A percentile compares a stretch with the other conserved stretches of the same genome.
Conservation (phyloP, 1,140 invertebrate species). For the Potamilus streckersoni region DNA sequence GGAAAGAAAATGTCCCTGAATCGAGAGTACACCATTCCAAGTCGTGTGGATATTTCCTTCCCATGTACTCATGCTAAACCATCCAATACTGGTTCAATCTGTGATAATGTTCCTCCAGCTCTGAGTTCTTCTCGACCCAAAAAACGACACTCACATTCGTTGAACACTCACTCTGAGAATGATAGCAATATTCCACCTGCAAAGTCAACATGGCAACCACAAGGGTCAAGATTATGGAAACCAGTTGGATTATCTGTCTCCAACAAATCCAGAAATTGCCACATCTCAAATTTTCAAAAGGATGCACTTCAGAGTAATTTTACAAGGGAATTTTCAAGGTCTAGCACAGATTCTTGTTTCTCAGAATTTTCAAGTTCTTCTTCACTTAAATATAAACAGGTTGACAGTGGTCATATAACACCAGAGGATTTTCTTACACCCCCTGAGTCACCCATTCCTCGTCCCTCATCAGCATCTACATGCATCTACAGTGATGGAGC, state of each 20-base stretch:
- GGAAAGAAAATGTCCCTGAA: too few relatives aligned
- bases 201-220: slow-evolving; percentile 36
- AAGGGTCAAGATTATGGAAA: slow-evolving; percentile 45
- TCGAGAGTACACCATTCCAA: too few relatives aligned
- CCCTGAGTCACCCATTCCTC: slow-evolving; percentile 57
- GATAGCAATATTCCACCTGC: slow-evolving; percentile 21
- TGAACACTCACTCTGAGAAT: slow-evolving; percentile 47
- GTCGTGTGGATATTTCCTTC: too few relatives aligned
- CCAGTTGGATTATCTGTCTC: slow-evolving; percentile 44
- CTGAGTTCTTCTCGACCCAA: slow-evolving; percentile 37
- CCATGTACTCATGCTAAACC: too few relatives aligned
- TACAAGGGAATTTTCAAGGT: slow-evolving; percentile 3
- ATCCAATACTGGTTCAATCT: too few relatives aligned
- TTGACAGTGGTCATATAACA: slow-evolving; percentile 45
- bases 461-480: slow-evolving; percentile 55
- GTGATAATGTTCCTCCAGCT: neutral
- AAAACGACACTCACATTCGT: slow-evolving; percentile 59
- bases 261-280: slow-evolving; percentile 8
- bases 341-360: slow-evolving; percentile 21
- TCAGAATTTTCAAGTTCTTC: slow-evolving; percentile 29
- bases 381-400: slow-evolving; percentile 31
- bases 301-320: neutral
- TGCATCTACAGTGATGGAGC: slow-evolving; percentile 40
- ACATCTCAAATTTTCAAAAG: slow-evolving; percentile 9
- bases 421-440: slow-evolving; percentile 54